These are phyloP conservation scores for Torymus tubicola DNA, from an alignment of 2,888 invertebrate genomes.

Conservation along the genomic window DNA sequence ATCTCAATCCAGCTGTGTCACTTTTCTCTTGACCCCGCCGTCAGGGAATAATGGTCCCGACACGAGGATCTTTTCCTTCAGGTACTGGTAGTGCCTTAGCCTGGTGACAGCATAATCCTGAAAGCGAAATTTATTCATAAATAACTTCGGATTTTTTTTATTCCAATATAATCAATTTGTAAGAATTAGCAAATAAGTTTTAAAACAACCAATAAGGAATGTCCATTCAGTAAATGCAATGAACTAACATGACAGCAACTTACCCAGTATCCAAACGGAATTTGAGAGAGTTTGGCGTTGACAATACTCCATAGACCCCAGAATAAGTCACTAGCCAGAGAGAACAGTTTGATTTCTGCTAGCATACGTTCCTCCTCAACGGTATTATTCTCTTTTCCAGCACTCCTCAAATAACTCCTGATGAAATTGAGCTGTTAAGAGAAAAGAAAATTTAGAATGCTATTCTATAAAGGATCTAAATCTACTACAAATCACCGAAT, in stretches of 20 bases:
- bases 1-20: constrained; percentile 59
- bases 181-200: not conserved
- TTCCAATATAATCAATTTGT: not conserved
- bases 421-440: constrained; percentile 75
- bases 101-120: constrained; percentile 84
- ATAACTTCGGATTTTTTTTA: too few relatives aligned
- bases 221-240: not conserved
- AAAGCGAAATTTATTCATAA: constrained; percentile 58
- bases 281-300: constrained; percentile 91
- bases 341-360: constrained; percentile 89
- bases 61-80: constrained; percentile 78
- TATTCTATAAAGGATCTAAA: not conserved
- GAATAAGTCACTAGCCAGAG: constrained; percentile 92
- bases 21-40: constrained; percentile 64
- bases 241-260: constrained; percentile 67
- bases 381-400: constrained; percentile 75
- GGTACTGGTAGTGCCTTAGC: constrained; percentile 80
- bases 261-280: constrained; percentile 97
- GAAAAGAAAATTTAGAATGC: constrained; percentile 44
- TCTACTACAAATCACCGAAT: constrained; percentile 55
- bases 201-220: not conserved
- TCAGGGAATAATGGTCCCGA: constrained; percentile 64
- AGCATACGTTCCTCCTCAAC: constrained; percentile 81
- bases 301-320: constrained; percentile 96
- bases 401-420: constrained; percentile 73